Evolutionary conservation across 2,888 invertebrate genomes (phyloP).

Genomic region (Lasioglossum villosulum): DNA sequence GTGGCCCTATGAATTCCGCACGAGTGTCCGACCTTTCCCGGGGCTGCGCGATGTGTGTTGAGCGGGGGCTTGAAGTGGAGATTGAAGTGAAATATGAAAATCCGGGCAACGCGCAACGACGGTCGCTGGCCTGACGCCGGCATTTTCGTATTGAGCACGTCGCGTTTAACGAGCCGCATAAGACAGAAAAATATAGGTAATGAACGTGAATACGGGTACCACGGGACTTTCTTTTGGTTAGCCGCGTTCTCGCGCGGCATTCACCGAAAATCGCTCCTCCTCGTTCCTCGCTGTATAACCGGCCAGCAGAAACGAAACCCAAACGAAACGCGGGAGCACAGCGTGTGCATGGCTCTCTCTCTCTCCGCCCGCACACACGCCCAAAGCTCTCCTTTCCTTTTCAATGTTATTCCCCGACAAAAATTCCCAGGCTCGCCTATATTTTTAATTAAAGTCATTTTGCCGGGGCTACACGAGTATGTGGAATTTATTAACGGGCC

Average conservation of each 20-base stretch:
- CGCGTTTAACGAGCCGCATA: conserved; percentile 70
- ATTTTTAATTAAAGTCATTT: conserved; percentile 67
- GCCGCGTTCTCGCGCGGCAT: conserved; percentile 39
- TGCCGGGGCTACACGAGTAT: conserved; percentile 37
- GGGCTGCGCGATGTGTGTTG: conserved; percentile 70
- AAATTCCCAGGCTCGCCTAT: conserved; percentile 52
- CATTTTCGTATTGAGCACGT: conserved; percentile 71
- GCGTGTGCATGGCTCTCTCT: not conserved
- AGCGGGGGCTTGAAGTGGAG: conserved; percentile 78
- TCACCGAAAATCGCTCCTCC: conserved; percentile 58
- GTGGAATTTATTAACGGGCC: conserved; percentile 62
- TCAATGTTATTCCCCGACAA: conserved; percentile 64
- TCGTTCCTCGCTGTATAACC: conserved; percentile 36
- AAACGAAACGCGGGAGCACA: not conserved
- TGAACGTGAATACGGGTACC: conserved; percentile 64
- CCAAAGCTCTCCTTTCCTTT: conserved; percentile 39
- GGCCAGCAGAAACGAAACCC: conserved; percentile 17
- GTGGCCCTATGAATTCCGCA: conserved; percentile 80
- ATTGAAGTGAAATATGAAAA: conserved; percentile 83
- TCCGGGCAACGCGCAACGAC: conserved; percentile 59
- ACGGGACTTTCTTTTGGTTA: conserved; percentile 43
- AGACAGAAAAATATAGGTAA: conserved; percentile 73
- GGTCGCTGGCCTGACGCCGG: conserved; percentile 43
- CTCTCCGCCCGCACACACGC: not conserved
- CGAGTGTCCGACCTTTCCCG: conserved; percentile 80